phyloP scores from a whole-genome alignment of 2,113 vertebrate species.

The Gopherus flavomarginatus region DNA sequence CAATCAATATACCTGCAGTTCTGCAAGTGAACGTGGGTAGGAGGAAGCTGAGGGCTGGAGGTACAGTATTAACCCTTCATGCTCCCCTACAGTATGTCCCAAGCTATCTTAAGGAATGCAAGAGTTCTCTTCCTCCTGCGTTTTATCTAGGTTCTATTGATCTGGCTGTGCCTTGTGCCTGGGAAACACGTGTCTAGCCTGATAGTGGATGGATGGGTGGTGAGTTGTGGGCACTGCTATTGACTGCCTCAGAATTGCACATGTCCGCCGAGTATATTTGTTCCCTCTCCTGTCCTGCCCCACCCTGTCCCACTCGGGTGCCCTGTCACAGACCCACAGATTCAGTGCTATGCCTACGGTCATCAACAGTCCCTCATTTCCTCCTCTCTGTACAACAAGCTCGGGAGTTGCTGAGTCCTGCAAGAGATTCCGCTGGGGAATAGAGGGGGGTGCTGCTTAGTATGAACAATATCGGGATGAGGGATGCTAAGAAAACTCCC shows the following conservation, averaged over 20 bases:
- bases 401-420: no score
- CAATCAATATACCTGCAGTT: neutral
- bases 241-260: neutral
- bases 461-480: no score
- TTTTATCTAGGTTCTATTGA: neutral
- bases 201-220: accelerated
- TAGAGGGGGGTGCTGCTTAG: no score
- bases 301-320: accelerated
- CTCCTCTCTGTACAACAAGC: no score
- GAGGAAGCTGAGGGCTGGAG: neutral
- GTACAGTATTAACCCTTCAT: neutral
- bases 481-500: no score
- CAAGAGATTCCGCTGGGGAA: no score
- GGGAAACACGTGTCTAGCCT: accelerated
- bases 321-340: neutral
- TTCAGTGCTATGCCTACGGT: neutral
- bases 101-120: neutral
- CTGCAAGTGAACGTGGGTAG: accelerated
- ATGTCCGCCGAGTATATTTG: neutral
- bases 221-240: accelerated
- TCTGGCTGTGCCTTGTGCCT: neutral
- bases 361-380: no score
- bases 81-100: accelerated
- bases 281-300: neutral
- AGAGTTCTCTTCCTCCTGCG: neutral